Percentiles rank a stretch among this genome's conserved stretches.
phyloP scores from a whole-genome alignment of 2,113 vertebrate genomes.

The Podocnemis expansa region DNA sequence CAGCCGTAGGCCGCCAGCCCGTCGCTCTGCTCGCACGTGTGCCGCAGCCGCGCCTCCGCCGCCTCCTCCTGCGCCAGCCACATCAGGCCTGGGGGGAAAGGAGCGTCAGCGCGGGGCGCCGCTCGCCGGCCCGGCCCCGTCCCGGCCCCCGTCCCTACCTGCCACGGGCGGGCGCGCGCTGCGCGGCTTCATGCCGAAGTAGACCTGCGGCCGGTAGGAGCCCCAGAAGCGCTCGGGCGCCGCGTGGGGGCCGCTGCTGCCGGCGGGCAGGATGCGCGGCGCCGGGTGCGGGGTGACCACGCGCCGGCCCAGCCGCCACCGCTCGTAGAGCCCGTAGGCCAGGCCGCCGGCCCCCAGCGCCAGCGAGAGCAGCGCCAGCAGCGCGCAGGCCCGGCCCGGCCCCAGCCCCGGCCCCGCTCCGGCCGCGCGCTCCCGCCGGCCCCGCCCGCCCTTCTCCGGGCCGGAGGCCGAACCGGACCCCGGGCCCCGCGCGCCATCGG shows the following conservation, averaged over 20 bases:
- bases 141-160: constrained; percentile 74
- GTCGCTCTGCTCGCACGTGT: constrained; percentile 92
- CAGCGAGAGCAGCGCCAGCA: not conserved
- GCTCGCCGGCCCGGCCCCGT: not conserved
- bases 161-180: constrained; percentile 86
- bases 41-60: constrained; percentile 80
- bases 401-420: not conserved
- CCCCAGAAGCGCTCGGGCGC: constrained; percentile 90
- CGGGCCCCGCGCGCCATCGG: constrained; percentile 54
- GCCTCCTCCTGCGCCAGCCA: constrained; percentile 87
- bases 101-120: not conserved
- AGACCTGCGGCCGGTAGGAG: constrained; percentile 93
- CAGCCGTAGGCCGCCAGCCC: constrained; percentile 88
- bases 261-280: constrained; percentile 74
- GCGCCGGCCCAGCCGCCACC: constrained; percentile 78
- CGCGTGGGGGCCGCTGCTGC: constrained; percentile 80
- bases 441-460: not conserved
- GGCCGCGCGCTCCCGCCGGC: not conserved
- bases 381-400: not conserved
- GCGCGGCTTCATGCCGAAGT: constrained; percentile 96
- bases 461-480: not conserved
- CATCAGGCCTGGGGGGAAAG: constrained; percentile 85
- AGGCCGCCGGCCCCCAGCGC: constrained; percentile 59
- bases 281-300: constrained; percentile 85
- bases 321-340: constrained; percentile 80